These are phyloP conservation scores for Gymnobelideus leadbeateri DNA, from an alignment of 2,113 vertebrate species.

Conservation along the genomic window DNA sequence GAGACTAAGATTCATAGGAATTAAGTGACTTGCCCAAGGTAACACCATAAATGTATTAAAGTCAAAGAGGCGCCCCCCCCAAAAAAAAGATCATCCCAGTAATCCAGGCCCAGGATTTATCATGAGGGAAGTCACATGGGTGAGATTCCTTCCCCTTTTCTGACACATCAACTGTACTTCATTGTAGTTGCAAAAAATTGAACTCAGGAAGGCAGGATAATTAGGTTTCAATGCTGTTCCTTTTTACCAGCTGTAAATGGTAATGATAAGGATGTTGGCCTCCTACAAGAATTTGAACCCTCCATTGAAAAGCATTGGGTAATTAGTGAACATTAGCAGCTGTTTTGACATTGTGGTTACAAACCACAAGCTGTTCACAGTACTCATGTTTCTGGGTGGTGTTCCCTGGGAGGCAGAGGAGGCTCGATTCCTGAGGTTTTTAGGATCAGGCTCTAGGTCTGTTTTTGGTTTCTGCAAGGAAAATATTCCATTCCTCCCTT, in stretches of 20 bases:
- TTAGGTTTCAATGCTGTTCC: background rate
- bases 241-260: background rate
- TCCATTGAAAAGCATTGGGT: background rate
- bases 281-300: background rate
- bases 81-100: background rate
- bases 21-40: background rate
- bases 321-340: background rate
- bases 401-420: slow-evolving; percentile 7
- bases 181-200: background rate
- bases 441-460: background rate
- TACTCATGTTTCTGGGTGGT: slow-evolving; percentile 8
- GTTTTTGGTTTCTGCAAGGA: background rate
- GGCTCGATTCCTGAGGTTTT: background rate
- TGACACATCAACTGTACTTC: background rate
- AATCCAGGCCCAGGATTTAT: background rate
- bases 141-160: background rate
- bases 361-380: slow-evolving; percentile 3
- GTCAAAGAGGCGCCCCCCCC: background rate
- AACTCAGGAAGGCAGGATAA: background rate
- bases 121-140: background rate
- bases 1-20: background rate
- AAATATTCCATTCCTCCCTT: background rate
- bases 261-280: background rate
- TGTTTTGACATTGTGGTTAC: slow-evolving; percentile 6
- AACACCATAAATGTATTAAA: background rate